Evolutionary conservation across 2,113 vertebrate species (phyloP), one percentile per base, ranked within the genome.

Genomic region (Chiloscyllium plagiosum): DNA sequence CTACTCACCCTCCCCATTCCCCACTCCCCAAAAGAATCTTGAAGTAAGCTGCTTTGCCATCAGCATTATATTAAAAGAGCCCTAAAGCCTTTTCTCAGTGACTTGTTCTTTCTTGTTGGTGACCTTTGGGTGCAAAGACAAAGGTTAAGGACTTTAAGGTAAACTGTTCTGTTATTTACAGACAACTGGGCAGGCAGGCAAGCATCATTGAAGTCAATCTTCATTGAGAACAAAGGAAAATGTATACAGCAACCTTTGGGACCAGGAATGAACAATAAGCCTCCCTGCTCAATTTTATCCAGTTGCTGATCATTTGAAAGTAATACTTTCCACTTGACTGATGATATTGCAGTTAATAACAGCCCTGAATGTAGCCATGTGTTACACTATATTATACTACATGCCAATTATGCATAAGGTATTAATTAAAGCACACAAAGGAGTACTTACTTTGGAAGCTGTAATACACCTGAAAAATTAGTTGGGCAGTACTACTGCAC

Each of bases 261-360:
- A 42, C 78, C 37, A 42, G 78, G 78, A 42, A 83, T 83, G 78
- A 42, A 1, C 15, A 42, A 13, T 83, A 37, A 37, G n/a, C 33
- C 15, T 83, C n/a, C 78, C 78, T 83, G n/a, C 78, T 19, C 78
- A n/a, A 42, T 83, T 83, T 83, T 83, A 37, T 83, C n/a, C 78
- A 83, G n/a, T 83, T 4, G 37, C 78, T 83, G 78, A 83, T 17
- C 78, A 83, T 42, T 83, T 83, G n/a, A 83, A 80, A 83, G n/a
- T 83, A 15, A 83, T 83, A 83, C 78, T 83, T 83, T 83, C 33
- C 78, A 83, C 78, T 83, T 83, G n/a, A 83, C n/a, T 83, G 78
- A 83, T 37, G 37, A 19, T 83, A 42, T 80, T 80, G n/a, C 8
- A 80, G 33, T 37, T 80, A 80, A 37, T 37, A 37, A 42, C 37